Evolutionary conservation across 2,888 invertebrate species (phyloP).

Genomic region (Conistra vaccinii): DNA sequence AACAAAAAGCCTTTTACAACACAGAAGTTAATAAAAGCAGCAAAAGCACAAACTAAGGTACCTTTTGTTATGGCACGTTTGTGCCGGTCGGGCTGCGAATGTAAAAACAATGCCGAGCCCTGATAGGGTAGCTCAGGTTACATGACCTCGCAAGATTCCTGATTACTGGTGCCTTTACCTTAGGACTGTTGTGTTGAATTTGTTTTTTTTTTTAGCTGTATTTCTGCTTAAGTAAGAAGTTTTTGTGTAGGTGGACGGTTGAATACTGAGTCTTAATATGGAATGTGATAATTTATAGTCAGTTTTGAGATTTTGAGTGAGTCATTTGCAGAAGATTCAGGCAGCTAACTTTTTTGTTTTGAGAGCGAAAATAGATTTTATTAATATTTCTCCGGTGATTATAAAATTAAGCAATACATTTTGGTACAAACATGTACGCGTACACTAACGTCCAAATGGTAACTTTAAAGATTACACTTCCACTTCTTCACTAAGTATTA

Average conservation of each 20-base stretch:
- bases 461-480: no score
- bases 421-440: no score
- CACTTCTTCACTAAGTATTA: no score
- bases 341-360: no score
- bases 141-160: constrained; percentile 40
- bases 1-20: constrained; percentile 15
- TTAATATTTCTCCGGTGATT: no score
- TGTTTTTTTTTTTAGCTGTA: neutral
- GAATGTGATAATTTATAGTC: constrained; percentile 8
- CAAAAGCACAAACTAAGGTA: constrained; percentile 26
- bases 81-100: constrained; percentile 48
- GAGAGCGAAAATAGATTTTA: no score
- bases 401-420: no score
- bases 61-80: constrained; percentile 69
- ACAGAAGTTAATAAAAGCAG: constrained; percentile 36
- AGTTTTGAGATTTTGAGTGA: neutral
- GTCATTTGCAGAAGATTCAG: constrained; percentile 10
- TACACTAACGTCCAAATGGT: no score
- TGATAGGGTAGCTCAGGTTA: constrained; percentile 45
- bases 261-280: neutral
- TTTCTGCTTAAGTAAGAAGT: constrained; percentile 7
- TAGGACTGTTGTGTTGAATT: neutral
- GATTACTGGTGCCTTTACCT: constrained; percentile 14
- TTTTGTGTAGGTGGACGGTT: constrained; percentile 17
- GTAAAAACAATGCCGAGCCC: constrained; percentile 60